Base-by-base conservation (phyloP, 1,140 invertebrate genomes). In the Lordiphosa collinella region DNA sequence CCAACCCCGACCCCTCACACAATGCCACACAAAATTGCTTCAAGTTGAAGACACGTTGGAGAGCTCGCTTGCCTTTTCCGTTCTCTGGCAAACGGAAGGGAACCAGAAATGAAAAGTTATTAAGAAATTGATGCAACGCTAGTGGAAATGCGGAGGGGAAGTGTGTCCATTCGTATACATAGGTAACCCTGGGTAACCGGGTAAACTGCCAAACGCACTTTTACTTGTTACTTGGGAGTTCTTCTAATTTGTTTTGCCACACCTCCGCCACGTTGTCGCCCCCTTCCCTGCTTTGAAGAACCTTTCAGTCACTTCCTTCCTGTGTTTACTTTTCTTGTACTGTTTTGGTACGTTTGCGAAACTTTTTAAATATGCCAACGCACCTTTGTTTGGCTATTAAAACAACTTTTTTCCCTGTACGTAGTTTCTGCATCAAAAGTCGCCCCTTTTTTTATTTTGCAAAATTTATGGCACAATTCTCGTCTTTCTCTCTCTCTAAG, bases 1-100 rank as follows among this genome's bases (percentile, higher is more conserved):
- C 66, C 43, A 82, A 76, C 82, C 76, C 76, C 18, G 14, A 16
- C 14, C 18, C 4, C 76, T 82, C 76, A 82, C 76, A 82, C 76
- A 80, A 75, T 80, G 76, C 70, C 71, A 82, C 76, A 80, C 55
- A 59, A 67, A 82, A 82, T 82, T 80, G 76, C 76, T 65, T 69
- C 52, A 62, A 49, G 32, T 49, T 34, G 5, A 11, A 12, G n/a
- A 13, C 1, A 16, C 14, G 14, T 16, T 38, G 36, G 12, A 38
- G 50, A 31, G 32, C 40, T 41, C 51, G 36, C 50, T 35, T 38
- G 29, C 48, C 52, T 59, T 54, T 47, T 61, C 52, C 54, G 46
- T 11, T 22, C 34, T 12, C 34, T 12, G n/a, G 18, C 50, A 36
- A 48, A 38, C 36, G 51, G 69, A 52, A 57, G 55, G 62, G 36